Evolutionary conservation across 2,113 vertebrate species (phyloP), one percentile per base, ranked within the genome.

Genomic region (Tiliqua scincoides): DNA sequence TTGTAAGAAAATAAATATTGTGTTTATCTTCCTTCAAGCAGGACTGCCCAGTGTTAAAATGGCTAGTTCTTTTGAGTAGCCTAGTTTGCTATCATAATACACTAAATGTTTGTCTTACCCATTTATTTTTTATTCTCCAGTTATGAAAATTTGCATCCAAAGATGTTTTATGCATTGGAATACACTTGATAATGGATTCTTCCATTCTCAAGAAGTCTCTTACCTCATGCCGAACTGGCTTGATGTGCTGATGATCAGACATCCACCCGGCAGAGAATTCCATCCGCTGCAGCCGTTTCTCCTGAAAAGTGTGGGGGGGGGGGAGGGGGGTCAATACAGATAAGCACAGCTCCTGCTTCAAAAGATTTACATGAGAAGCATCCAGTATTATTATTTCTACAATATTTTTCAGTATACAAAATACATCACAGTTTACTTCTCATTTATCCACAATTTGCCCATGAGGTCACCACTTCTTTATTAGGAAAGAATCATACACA

Each of bases 251-350:
- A 83, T 93, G 94, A 74, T 98, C 96, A 86, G 97, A 98, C 86
- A 94, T 95, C 87, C 96, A 96, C 90, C 96, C 95, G 78, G 96
- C 95, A 32, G 95, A 92, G 79, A 97, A 97, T 71, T 98, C 96
- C 93, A 97, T 98, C 94, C 96, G 95, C 90, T 97, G 97, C 90
- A 97, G 96, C 94, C 97, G 97, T 83, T 96, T 98, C 93, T 98
- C 98, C 98, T 99, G 92, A 85, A 94, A 94, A 91, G 89, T 88
- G 89, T 89, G 91, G 91, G 89, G 89, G 84, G 87, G 88, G 91
- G 93, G 90, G 90, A 82, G 92, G 93, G 91, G 88, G 92, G 92
- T 91, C 83, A 90, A 93, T 80, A 93, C 0, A 83, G 83, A 92
- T 95, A 93, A 94, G 89, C 89, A 89, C 68, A 85, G 85, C 92